Evolutionary conservation across 2,888 invertebrate species (phyloP), one percentile per base, ranked within the genome.

Genomic region (Epistrophe eligans): DNA sequence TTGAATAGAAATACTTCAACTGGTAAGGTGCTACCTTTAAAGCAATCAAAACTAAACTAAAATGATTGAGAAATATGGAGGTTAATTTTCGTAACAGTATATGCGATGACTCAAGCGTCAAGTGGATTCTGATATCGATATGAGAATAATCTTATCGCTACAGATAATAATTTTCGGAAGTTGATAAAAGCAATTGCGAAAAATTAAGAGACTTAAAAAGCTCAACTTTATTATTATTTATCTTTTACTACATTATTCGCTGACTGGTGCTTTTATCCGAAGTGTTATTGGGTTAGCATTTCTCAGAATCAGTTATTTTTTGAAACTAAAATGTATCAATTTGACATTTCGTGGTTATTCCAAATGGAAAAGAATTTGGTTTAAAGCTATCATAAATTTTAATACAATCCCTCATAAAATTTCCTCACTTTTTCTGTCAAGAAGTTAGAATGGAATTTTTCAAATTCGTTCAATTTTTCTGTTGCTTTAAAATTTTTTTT

Each of bases 31-130:
- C 50, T 57, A 48, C 43, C 71, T 45, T 6, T 24, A 38, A 38
- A 52, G 45, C 32, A 55, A 19, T 28, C 43, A 35, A 60, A 50
- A 52, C 5, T 62, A 17, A 43, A 85, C 81, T 85, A 52, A 85
- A 72, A 11, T 11, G 8, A 19, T 52, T 17, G 9, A 11, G 13
- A 58, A 40, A 15, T 38, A 43, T 55, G 8, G 58, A 52, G 43
- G 45, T 35, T 19, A n/a, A 57, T 13, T 38, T 38, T 28, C 55
- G 24, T 24, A 24, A 3, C 24, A 24, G 24, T 24, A 0, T 32
- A 55, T 15, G 43, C 28, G 67, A 19, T 72, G 76, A 71, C 28
- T 80, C 70, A 77, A 57, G 11, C 45, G 13, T 52, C 15, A 32
- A 32, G 11, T 11, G 24, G n/a, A 32, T 38, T 35, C n/a, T 28